Conservation (phyloP, 1,140 invertebrate species). For the Araneus ventricosus region DNA sequence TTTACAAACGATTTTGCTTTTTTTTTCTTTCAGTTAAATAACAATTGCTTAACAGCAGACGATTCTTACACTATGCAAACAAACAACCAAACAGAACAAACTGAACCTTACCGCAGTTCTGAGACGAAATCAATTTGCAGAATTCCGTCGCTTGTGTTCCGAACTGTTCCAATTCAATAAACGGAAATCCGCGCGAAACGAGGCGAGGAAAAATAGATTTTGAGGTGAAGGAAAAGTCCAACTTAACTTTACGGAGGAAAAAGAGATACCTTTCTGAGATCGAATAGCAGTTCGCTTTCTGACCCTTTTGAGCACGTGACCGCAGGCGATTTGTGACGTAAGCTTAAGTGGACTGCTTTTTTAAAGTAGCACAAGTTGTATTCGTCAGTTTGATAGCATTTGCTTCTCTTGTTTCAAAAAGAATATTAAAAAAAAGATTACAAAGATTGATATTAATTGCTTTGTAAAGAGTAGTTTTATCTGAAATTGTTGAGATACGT, state of each 20-base stretch:
- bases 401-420: background rate
- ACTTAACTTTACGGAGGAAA: background rate
- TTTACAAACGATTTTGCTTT: too few relatives aligned
- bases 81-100: background rate
- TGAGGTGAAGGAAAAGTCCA: constrained; percentile 13
- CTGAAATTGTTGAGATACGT: background rate
- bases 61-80: background rate
- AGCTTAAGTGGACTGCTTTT: background rate
- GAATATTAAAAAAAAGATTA: too few relatives aligned
- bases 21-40: too few relatives aligned
- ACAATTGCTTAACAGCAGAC: too few relatives aligned
- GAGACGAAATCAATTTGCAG: background rate
- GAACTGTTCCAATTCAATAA: background rate
- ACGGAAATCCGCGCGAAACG: background rate
- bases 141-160: background rate
- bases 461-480: background rate
- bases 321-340: constrained; percentile 7
- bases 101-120: background rate
- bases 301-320: constrained; percentile 10
- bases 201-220: constrained; percentile 3
- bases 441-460: too few relatives aligned
- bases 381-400: background rate
- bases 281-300: background rate
- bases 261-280: background rate
- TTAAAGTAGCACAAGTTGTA: background rate